phyloP scores from a whole-genome alignment of 2,113 vertebrate genomes.

The Theristicus caerulescens region DNA sequence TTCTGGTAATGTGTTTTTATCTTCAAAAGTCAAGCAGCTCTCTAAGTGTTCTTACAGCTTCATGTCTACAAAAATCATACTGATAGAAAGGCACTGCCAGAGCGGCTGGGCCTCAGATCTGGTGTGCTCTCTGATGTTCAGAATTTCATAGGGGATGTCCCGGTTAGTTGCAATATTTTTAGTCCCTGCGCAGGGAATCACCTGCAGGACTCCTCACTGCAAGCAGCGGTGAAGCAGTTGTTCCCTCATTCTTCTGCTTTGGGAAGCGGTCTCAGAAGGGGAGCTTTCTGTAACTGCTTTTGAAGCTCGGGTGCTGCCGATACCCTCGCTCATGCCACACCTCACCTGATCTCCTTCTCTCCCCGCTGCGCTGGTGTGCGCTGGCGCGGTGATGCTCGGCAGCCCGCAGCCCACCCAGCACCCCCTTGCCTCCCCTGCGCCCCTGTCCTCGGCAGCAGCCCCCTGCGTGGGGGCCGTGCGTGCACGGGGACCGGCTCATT shows the following conservation, averaged over 20 bases:
- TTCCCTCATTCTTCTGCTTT: neutral
- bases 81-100: neutral
- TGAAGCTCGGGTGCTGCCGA: neutral
- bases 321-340: fast-evolving
- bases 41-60: neutral
- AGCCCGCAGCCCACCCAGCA: neutral
- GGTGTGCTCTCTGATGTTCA: neutral
- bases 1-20: neutral
- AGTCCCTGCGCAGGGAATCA: neutral
- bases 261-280: fast-evolving
- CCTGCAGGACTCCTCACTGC: neutral
- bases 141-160: neutral
- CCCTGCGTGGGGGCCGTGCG: fast-evolving
- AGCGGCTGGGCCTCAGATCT: neutral
- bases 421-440: fast-evolving
- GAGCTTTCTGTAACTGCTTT: neutral
- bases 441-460: neutral
- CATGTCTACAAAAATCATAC: neutral
- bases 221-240: neutral
- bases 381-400: neutral
- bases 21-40: neutral
- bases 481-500: fast-evolving
- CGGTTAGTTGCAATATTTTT: neutral
- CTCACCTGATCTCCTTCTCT: neutral
- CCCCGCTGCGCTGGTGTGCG: neutral